A percentile compares a stretch with the other conserved stretches of the same genome.
These are phyloP conservation scores for Planiliza haematocheilus DNA, from an alignment of 2,113 vertebrate species.

Conservation along the genomic window DNA sequence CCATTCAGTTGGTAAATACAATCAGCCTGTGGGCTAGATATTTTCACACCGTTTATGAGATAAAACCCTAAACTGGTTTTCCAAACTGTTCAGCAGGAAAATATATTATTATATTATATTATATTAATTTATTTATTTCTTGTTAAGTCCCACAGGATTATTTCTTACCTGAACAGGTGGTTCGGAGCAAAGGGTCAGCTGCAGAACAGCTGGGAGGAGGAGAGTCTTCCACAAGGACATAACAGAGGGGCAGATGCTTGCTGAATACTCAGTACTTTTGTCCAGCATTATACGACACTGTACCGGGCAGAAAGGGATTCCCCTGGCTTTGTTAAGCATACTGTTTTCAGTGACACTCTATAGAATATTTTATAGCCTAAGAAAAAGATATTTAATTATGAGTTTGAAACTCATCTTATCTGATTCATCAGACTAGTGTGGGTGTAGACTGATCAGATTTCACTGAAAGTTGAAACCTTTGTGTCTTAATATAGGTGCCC, in stretches of 20 bases:
- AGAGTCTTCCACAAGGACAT: constrained; percentile 33
- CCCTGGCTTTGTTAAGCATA: neutral
- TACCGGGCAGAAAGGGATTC: constrained; percentile 2
- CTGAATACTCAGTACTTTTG: neutral
- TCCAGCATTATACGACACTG: neutral
- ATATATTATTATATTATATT: too few species aligned
- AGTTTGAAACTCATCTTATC: too few species aligned
- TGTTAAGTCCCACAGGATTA: neutral
- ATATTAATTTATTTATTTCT: neutral
- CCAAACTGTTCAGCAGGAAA: neutral
- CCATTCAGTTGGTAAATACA: neutral
- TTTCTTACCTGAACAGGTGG: constrained; percentile 32
- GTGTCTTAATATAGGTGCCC: too few species aligned
- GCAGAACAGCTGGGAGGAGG: constrained; percentile 30
- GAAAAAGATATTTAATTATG: too few species aligned
- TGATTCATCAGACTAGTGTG: too few species aligned
- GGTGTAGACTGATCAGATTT: too few species aligned
- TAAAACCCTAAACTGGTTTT: neutral
- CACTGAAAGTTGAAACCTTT: too few species aligned
- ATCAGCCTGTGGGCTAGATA: neutral
- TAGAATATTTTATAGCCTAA: too few species aligned
- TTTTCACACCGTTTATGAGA: neutral
- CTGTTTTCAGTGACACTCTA: neutral
- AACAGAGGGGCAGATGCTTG: neutral
- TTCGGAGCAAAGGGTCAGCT: constrained; percentile 25